Percentiles rank a stretch among this genome's conserved stretches.
Conservation (phyloP, 1,140 invertebrate genomes). For the Hestina assimilis region DNA sequence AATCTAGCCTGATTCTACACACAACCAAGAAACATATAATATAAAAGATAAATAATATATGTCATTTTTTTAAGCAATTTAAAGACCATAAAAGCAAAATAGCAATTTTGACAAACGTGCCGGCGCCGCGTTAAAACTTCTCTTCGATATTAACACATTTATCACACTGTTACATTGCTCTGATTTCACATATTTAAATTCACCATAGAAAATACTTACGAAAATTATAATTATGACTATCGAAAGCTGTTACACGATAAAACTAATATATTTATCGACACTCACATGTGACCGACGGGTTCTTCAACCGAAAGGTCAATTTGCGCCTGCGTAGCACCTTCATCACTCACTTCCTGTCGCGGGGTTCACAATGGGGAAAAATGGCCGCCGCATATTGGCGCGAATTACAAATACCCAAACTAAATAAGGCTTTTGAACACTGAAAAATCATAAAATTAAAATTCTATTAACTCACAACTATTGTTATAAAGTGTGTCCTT, state of each 20-base stretch:
- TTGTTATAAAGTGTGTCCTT: not conserved
- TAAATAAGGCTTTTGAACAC: not conserved
- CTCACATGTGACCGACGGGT: conserved; percentile 79
- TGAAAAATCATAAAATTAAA: not conserved
- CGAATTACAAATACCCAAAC: conserved; percentile 38
- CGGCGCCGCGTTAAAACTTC: conserved; percentile 62
- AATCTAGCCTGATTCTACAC: not conserved
- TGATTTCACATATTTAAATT: conserved; percentile 65
- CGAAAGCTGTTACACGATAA: conserved; percentile 67
- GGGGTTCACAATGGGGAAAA: conserved; percentile 72
- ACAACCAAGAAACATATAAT: conserved; percentile 35
- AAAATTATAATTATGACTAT: conserved; percentile 67
- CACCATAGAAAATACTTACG: conserved; percentile 75
- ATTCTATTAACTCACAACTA: not conserved
- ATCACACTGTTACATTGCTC: conserved; percentile 50
- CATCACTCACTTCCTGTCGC: conserved; percentile 76
- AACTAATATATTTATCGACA: conserved; percentile 78
- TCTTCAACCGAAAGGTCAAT: conserved; percentile 79
- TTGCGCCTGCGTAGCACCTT: conserved; percentile 79
- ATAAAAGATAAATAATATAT: conserved; percentile 29
- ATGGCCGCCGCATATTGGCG: conserved; percentile 53
- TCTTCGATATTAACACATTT: conserved; percentile 63
- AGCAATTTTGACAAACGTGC: conserved; percentile 73
- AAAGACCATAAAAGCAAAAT: conserved; percentile 58
- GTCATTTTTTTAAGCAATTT: conserved; percentile 42